Conservation (phyloP, 2,888 invertebrate genomes). For the Entomobrya proxima region DNA sequence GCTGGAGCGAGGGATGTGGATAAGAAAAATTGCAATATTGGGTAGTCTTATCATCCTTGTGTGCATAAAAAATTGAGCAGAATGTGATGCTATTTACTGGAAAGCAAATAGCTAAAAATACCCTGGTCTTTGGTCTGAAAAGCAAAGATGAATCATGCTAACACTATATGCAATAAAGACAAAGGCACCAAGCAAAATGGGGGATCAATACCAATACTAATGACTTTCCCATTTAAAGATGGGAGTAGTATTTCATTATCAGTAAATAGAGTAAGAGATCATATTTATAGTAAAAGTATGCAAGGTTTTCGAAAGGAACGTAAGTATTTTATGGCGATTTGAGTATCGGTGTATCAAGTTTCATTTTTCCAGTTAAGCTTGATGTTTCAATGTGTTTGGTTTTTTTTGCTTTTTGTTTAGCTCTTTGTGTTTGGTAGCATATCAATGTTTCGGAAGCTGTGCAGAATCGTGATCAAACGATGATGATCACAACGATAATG, state of each 20-base stretch:
- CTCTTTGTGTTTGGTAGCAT: constrained; percentile 19
- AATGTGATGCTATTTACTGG: neutral
- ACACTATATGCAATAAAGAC: constrained; percentile 23
- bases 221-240: constrained; percentile 53
- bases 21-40: neutral
- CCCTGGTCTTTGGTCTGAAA: neutral
- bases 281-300: neutral
- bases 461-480: neutral
- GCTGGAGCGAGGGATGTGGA: neutral
- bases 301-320: neutral
- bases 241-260: neutral
- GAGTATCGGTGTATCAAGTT: too few species aligned
- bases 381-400: too few species aligned
- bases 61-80: neutral
- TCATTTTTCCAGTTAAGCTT: too few species aligned
- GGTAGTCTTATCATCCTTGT: too few species aligned
- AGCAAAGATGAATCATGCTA: constrained; percentile 36
- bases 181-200: constrained; percentile 16
- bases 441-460: neutral
- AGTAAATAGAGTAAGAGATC: neutral
- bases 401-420: constrained; percentile 13
- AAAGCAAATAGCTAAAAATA: neutral
- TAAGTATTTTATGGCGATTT: too few species aligned
- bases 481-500: constrained; percentile 48
- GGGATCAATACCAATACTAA: constrained; percentile 67